These are phyloP conservation scores for Calonectris borealis DNA, from an alignment of 2,113 vertebrate species.

Conservation along the genomic window DNA sequence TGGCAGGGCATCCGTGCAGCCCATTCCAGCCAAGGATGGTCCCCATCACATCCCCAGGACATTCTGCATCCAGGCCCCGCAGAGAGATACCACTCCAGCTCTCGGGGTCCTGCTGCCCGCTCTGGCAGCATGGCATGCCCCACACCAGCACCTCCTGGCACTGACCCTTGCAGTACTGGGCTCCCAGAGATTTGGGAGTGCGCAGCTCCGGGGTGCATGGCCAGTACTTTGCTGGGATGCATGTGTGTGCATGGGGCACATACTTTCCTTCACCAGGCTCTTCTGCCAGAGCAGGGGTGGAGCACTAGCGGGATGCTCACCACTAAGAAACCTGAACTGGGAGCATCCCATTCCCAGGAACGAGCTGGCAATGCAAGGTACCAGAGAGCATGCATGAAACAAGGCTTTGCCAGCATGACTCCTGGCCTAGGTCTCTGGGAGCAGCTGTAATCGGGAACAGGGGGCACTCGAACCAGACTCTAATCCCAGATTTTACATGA, in stretches of 20 bases:
- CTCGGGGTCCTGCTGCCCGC: rapidly evolving
- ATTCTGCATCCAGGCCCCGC: background rate
- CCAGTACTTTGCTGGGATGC: background rate
- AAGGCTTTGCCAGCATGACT: background rate
- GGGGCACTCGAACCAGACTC: background rate
- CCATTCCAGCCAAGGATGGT: background rate
- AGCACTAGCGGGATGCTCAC: background rate
- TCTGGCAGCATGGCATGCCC: background rate
- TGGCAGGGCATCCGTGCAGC: rapidly evolving
- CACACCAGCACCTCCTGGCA: background rate
- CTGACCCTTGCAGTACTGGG: background rate
- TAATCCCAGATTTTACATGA: slow-evolving; percentile 50
- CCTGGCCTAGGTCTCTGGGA: background rate
- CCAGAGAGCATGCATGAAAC: background rate
- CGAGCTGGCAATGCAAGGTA: background rate
- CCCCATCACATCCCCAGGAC: background rate
- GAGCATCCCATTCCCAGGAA: background rate
- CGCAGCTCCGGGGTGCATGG: background rate
- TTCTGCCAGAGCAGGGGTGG: background rate
- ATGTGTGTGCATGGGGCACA: too few relatives aligned
- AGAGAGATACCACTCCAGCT: background rate
- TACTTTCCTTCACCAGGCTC: background rate
- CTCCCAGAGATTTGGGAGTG: background rate
- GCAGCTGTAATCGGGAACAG: background rate
- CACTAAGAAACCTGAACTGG: background rate